Evolutionary conservation across 1,140 invertebrate genomes (phyloP).

Genomic region (Aphelenchoides avenae): DNA sequence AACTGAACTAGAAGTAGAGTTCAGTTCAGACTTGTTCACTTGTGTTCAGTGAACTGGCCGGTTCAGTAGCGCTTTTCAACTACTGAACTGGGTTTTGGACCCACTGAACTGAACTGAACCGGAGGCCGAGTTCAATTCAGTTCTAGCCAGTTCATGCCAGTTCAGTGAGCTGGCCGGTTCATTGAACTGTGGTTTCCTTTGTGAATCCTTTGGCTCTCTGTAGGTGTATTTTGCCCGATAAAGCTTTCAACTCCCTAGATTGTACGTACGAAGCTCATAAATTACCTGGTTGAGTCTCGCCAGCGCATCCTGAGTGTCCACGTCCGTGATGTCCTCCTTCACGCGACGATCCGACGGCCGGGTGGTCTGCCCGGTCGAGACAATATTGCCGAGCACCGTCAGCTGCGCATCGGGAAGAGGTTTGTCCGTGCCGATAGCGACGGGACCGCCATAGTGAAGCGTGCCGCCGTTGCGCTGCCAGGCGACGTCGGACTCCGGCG

Average conservation of each 20-base stretch:
- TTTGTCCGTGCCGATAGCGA: constrained; percentile 90
- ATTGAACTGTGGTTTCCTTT: too few relatives aligned
- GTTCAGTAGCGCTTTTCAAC: too few relatives aligned
- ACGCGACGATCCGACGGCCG: constrained; percentile 87
- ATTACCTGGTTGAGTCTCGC: constrained; percentile 20
- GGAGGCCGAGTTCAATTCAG: too few relatives aligned
- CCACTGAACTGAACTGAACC: too few relatives aligned
- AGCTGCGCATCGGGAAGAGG: constrained; percentile 67
- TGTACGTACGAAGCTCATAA: too few relatives aligned
- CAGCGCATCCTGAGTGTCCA: constrained; percentile 60
- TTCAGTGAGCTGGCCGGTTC: too few relatives aligned
- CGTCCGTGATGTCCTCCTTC: constrained; percentile 83
- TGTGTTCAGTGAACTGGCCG: too few relatives aligned
- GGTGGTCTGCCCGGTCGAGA: constrained; percentile 82
- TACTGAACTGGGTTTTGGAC: too few relatives aligned
- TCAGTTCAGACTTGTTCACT: too few relatives aligned
- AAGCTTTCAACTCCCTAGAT: background rate
- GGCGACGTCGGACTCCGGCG: constrained; percentile 76
- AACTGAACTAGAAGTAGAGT: too few relatives aligned
- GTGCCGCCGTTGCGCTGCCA: constrained; percentile 81
- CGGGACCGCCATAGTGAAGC: constrained; percentile 75
- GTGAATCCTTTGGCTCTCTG: too few relatives aligned
- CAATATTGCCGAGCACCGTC: constrained; percentile 80
- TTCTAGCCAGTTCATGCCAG: too few relatives aligned
- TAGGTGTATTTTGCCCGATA: background rate